Percentiles rank a stretch among this genome's conserved stretches.
Evolutionary conservation across 2,113 vertebrate genomes (phyloP).

Genomic region (Boulengeromyrus knoepffleri): DNA sequence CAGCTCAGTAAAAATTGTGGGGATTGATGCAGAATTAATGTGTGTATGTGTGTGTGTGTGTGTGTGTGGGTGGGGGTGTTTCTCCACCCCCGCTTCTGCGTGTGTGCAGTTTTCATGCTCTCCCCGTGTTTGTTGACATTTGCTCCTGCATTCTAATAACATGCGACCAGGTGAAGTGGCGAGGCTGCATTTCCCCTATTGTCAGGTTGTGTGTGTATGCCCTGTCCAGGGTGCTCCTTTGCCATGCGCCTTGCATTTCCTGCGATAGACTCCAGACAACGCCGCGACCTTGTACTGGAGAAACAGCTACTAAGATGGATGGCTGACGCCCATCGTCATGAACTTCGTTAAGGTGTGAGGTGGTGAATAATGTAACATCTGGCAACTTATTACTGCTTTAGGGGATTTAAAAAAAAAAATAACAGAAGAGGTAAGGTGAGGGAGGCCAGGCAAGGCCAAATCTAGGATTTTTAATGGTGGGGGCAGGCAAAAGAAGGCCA

Average conservation of each 20-base stretch:
- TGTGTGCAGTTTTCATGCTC: neutral
- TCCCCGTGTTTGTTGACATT: neutral
- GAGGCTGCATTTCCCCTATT: neutral
- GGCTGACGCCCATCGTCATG: neutral
- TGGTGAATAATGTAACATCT: neutral
- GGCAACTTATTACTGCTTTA: neutral
- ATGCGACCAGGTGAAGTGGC: neutral
- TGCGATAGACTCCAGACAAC: neutral
- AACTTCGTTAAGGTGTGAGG: neutral
- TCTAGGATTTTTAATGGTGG: neutral
- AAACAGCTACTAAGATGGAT: neutral
- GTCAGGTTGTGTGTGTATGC: neutral
- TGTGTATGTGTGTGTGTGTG: neutral
- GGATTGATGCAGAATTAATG: neutral
- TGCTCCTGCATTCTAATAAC: neutral
- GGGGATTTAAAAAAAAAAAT: neutral
- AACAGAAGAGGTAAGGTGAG: neutral
- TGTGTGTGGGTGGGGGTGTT: neutral
- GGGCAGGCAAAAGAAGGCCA: neutral
- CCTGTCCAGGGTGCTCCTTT: neutral
- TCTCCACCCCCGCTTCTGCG: neutral
- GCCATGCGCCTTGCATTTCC: neutral
- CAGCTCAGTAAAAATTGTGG: neutral
- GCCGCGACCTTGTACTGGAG: neutral
- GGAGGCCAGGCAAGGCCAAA: neutral